phyloP scores from a whole-genome alignment of 2,113 vertebrate species.

The Sphaerodactylus townsendi region DNA sequence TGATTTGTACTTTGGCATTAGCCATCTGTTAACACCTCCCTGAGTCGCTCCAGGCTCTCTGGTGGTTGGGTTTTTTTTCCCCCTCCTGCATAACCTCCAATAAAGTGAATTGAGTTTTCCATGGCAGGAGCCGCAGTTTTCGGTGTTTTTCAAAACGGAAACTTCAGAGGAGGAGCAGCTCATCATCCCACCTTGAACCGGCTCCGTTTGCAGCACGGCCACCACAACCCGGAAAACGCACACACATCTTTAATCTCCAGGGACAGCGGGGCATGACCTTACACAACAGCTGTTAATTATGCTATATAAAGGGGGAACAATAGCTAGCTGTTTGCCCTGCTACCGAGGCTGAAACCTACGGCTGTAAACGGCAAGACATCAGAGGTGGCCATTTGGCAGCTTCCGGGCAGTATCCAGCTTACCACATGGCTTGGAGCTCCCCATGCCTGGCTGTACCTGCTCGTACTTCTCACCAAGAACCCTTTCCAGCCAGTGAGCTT shows the following conservation, averaged over 20 bases:
- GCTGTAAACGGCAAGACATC: too few species aligned
- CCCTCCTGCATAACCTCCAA: not conserved
- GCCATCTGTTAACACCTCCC: constrained; percentile 1
- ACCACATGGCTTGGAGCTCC: too few species aligned
- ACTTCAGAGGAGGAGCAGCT: not conserved
- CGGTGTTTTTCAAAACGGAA: not conserved
- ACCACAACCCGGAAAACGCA: too few species aligned
- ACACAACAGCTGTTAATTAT: not conserved
- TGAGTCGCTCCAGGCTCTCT: not conserved
- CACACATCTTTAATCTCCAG: not conserved
- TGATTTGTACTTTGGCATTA: not conserved
- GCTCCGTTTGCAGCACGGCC: not conserved
- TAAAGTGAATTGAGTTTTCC: constrained; percentile 9
- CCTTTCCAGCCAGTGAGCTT: too few species aligned
- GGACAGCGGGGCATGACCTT: not conserved
- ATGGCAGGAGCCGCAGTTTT: not conserved
- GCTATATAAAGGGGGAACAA: not conserved
- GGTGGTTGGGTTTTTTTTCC: not conserved
- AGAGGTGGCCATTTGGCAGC: too few species aligned
- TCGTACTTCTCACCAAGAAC: too few species aligned
- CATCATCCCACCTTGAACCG: not conserved
- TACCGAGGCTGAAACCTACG: too few species aligned
- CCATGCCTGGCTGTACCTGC: too few species aligned
- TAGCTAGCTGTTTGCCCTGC: too few species aligned
- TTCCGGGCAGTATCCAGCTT: too few species aligned